Evolutionary conservation across 2,888 invertebrate species (phyloP).

Genomic region (Polyommatus iphigenia): DNA sequence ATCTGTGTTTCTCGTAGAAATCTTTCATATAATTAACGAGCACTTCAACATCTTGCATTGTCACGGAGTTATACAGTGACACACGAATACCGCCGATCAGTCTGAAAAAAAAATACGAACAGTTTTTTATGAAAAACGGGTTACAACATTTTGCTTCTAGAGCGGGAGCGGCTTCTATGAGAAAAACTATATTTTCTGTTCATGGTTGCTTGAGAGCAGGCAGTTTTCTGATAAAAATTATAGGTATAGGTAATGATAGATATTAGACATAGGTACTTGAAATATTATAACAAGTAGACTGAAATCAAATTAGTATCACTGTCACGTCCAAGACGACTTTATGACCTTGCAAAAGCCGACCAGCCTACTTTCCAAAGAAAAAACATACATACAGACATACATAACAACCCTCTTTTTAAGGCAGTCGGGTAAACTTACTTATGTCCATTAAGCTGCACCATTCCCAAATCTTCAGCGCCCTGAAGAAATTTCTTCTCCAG

Average conservation of each 20-base stretch:
- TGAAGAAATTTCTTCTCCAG: neutral
- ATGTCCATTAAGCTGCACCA: constrained; percentile 11
- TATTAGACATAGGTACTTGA: too few relatives aligned
- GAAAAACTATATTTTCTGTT: too few relatives aligned
- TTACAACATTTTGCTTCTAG: neutral
- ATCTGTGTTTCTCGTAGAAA: constrained; percentile 67
- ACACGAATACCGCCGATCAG: constrained; percentile 95
- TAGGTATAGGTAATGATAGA: too few relatives aligned
- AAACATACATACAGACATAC: too few relatives aligned
- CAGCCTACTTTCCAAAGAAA: too few relatives aligned
- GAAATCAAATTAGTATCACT: too few relatives aligned
- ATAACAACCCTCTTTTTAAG: too few relatives aligned
- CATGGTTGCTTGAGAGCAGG: too few relatives aligned
- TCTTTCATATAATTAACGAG: constrained; percentile 90
- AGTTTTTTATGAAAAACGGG: neutral
- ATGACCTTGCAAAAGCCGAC: too few relatives aligned
- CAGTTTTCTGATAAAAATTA: too few relatives aligned
- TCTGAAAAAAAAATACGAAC: neutral
- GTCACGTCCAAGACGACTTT: too few relatives aligned
- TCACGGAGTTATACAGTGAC: constrained; percentile 96
- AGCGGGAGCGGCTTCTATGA: neutral
- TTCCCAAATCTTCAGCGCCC: neutral
- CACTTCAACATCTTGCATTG: constrained; percentile 85
- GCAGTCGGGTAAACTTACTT: constrained; percentile 6
- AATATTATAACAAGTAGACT: too few relatives aligned